These are phyloP conservation scores for Somateria mollissima DNA, from an alignment of 2,797 vertebrate species.

Conservation along the genomic window DNA sequence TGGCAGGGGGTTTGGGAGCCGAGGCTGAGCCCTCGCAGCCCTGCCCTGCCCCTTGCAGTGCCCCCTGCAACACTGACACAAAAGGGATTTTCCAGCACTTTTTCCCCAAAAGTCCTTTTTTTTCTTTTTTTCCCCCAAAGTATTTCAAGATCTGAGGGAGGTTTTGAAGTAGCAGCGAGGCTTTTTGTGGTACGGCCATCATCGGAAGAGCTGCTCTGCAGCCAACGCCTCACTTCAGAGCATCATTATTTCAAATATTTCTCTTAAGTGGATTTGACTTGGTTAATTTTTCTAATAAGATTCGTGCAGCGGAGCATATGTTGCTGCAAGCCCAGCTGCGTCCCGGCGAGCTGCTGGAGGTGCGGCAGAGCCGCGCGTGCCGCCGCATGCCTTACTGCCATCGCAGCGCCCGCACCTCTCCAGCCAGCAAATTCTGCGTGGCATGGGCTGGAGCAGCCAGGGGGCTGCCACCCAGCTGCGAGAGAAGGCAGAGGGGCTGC, in stretches of 20 bases:
- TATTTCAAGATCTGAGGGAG: background rate
- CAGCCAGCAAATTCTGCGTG: background rate
- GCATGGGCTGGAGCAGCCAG: background rate
- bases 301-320: background rate
- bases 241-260: background rate
- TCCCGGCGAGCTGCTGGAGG: background rate
- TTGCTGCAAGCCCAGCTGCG: background rate
- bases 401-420: background rate
- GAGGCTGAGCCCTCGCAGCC: background rate
- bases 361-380: background rate
- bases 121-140: background rate
- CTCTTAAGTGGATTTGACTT: slow-evolving; percentile 1
- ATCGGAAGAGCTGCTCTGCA: background rate
- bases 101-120: background rate
- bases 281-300: background rate
- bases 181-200: background rate
- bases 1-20: background rate
- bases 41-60: background rate
- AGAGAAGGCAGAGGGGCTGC: background rate
- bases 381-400: accelerated
- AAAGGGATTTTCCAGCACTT: background rate
- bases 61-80: background rate
- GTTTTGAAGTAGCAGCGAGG: background rate
- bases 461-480: background rate
- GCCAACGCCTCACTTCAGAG: background rate